These are phyloP conservation scores for Phoenicopterus ruber DNA, from an alignment of 2,113 vertebrate genomes.

Conservation along the genomic window DNA sequence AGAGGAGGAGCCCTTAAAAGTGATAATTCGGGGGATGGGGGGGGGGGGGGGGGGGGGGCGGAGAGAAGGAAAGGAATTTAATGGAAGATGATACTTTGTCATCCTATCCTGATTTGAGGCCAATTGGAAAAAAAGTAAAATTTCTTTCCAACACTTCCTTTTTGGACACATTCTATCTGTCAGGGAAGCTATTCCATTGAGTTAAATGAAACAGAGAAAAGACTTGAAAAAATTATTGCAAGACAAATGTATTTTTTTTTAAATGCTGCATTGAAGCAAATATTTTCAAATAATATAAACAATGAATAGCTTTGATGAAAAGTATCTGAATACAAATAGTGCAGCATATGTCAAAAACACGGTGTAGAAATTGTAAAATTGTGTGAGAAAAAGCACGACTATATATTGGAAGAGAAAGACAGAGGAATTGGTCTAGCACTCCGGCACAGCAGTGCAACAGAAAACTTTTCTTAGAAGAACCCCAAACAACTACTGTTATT, in stretches of 20 bases:
- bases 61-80: background rate
- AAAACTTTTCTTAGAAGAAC: background rate
- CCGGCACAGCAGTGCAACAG: background rate
- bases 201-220: background rate
- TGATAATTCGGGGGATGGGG: too few species aligned
- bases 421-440: background rate
- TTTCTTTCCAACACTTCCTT: background rate
- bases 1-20: background rate
- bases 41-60: background rate
- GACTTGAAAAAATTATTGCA: background rate
- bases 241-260: background rate
- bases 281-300: background rate
- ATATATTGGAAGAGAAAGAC: background rate
- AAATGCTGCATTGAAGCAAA: background rate
- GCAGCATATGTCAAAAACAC: background rate
- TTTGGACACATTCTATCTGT: background rate
- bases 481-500: background rate
- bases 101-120: background rate
- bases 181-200: background rate
- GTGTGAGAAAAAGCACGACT: background rate
- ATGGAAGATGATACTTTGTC: background rate
- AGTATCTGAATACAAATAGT: background rate
- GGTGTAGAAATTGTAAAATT: background rate
- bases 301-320: background rate
- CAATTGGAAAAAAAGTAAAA: background rate